Conservation (phyloP, 2,888 invertebrate species). For the Noctua pronuba region DNA sequence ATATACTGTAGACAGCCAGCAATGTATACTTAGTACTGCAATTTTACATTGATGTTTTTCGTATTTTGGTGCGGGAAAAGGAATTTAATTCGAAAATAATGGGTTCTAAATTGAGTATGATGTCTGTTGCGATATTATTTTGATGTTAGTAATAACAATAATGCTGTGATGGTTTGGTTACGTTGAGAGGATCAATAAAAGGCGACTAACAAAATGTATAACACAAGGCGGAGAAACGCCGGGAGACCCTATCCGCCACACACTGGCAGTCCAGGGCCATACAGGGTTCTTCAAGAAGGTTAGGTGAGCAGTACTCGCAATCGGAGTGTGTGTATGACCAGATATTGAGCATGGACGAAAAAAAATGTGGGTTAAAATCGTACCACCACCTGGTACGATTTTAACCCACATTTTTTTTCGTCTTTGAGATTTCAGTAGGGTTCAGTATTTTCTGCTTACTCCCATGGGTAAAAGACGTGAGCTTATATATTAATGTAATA, state of each 20-base stretch:
- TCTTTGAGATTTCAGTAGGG: too few species aligned
- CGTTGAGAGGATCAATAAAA: too few species aligned
- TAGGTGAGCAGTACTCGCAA: not conserved
- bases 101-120: constrained; percentile 33
- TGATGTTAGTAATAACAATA: constrained; percentile 33
- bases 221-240: not conserved
- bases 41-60: constrained; percentile 10
- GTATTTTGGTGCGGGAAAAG: not conserved
- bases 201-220: not conserved
- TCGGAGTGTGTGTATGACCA: not conserved
- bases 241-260: not conserved
- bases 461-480: not conserved
- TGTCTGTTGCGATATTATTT: constrained; percentile 27
- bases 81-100: constrained; percentile 55
- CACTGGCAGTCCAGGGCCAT: too few species aligned
- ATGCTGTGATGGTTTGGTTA: not conserved
- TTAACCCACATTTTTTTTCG: too few species aligned
- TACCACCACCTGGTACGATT: too few species aligned
- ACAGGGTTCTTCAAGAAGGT: not conserved
- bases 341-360: too few species aligned
- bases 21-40: constrained; percentile 29
- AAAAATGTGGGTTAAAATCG: too few species aligned
- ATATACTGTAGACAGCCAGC: constrained; percentile 33
- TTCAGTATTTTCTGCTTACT: too few species aligned
- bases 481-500: not conserved